These are phyloP conservation scores for Mamestra brassicae DNA, from an alignment of 2,888 invertebrate genomes.

Conservation along the genomic window DNA sequence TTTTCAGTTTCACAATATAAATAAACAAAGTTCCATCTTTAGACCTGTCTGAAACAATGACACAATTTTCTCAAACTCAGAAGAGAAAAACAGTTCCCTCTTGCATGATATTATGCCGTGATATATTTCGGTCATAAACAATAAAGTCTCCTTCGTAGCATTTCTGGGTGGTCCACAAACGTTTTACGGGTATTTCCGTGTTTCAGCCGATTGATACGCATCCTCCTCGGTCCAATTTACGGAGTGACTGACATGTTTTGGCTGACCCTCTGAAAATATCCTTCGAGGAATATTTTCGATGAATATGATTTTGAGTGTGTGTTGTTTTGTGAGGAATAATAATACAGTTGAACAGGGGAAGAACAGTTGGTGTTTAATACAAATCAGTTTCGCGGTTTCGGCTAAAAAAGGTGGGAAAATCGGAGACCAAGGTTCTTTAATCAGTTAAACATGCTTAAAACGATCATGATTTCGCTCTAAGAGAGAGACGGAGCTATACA, in stretches of 20 bases:
- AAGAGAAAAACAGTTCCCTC: neutral
- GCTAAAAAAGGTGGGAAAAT: no score
- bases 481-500: no score
- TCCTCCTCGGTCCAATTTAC: slow-evolving; percentile 50
- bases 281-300: slow-evolving; percentile 1
- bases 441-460: no score
- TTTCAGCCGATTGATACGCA: slow-evolving; percentile 39
- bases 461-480: no score
- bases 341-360: no score
- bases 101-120: neutral
- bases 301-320: neutral
- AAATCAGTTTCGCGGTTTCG: no score
- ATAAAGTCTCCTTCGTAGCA: slow-evolving; percentile 22
- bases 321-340: neutral
- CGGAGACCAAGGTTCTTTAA: no score
- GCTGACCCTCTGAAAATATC: slow-evolving; percentile 28
- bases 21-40: neutral
- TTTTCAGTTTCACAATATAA: neutral
- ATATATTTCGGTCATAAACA: slow-evolving; percentile 35
- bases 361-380: neutral
- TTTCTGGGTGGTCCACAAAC: slow-evolving; percentile 50
- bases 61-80: slow-evolving; percentile 2
- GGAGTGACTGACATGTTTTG: slow-evolving; percentile 40
- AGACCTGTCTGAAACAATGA: neutral
- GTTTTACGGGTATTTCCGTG: slow-evolving; percentile 46